Evolutionary conservation across 1,140 invertebrate genomes (phyloP).

Genomic region (Batillaria attramentaria): DNA sequence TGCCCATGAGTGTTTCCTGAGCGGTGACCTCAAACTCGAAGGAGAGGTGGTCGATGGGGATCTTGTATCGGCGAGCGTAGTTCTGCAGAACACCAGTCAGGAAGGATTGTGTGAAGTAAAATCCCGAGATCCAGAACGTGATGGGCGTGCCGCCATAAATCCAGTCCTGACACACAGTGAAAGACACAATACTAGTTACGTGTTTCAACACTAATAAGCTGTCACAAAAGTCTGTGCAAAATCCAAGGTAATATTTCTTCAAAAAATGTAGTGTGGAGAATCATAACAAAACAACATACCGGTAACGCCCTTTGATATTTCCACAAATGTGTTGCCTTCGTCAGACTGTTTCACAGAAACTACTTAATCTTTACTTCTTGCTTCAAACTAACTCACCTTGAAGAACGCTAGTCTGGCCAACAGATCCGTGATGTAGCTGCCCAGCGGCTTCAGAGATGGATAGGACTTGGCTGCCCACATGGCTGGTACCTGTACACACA

Average conservation of each 20-base stretch:
- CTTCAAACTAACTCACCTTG: too few species aligned
- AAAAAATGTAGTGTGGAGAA: background rate
- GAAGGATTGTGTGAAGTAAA: conserved; percentile 74
- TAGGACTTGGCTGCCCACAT: conserved; percentile 72
- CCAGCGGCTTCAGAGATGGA: conserved; percentile 70
- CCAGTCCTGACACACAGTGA: conserved; percentile 62
- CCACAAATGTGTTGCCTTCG: too few species aligned
- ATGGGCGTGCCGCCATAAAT: conserved; percentile 64
- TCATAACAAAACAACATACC: too few species aligned
- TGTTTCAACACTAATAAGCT: too few species aligned
- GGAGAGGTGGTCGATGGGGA: conserved; percentile 71
- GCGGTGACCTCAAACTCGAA: conserved; percentile 70
- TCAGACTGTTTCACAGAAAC: background rate
- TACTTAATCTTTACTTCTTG: background rate
- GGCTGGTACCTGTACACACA: conserved; percentile 62
- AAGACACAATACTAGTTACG: too few species aligned
- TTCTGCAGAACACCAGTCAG: conserved; percentile 72
- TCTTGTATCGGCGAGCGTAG: conserved; percentile 70
- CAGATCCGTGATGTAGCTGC: conserved; percentile 70
- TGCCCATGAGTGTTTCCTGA: conserved; percentile 54
- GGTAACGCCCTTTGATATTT: too few species aligned
- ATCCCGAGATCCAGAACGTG: conserved; percentile 72
- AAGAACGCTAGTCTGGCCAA: conserved; percentile 77
- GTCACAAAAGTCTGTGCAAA: too few species aligned
- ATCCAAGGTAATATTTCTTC: too few species aligned